Evolutionary conservation across 2,797 vertebrate species (phyloP).

Genomic region (Clarias laeviceps): DNA sequence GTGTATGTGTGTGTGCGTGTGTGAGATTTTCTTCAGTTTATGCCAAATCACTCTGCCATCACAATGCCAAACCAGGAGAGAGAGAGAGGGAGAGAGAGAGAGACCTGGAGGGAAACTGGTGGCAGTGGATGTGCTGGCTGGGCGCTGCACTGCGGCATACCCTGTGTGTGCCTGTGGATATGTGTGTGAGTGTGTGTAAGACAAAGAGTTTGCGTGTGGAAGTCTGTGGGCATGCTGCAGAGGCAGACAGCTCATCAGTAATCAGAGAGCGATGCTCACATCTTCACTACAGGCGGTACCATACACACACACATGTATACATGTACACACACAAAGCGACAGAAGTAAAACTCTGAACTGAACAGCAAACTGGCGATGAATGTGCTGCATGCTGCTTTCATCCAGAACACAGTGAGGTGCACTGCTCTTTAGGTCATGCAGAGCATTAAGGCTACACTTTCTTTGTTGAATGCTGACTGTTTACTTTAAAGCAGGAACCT

Average conservation of each 20-base stretch:
- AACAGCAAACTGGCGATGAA: slow-evolving; percentile 40
- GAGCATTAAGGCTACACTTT: slow-evolving; percentile 11
- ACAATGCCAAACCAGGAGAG: slow-evolving; percentile 22
- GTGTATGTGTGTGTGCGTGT: not conserved
- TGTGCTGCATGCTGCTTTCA: slow-evolving; percentile 33
- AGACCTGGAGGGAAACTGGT: slow-evolving; percentile 57
- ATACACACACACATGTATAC: slow-evolving; percentile 13
- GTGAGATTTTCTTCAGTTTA: not conserved
- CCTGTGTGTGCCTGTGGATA: slow-evolving; percentile 34
- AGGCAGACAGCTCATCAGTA: slow-evolving; percentile 68
- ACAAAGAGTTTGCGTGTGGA: slow-evolving; percentile 33
- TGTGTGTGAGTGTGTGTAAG: slow-evolving; percentile 30
- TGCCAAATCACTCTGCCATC: slow-evolving; percentile 13
- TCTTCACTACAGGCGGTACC: slow-evolving; percentile 54
- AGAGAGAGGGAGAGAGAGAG: slow-evolving; percentile 36
- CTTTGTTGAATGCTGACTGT: not conserved
- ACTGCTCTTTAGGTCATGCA: slow-evolving; percentile 13
- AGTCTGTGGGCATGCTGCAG: slow-evolving; percentile 62
- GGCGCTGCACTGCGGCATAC: slow-evolving; percentile 78
- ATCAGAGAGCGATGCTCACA: slow-evolving; percentile 63
- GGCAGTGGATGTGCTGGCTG: slow-evolving; percentile 68
- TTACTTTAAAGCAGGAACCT: slow-evolving; percentile 18
- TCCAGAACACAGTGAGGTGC: slow-evolving; percentile 38
- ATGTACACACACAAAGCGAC: slow-evolving; percentile 15
- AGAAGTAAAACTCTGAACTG: slow-evolving; percentile 1